Evolutionary conservation across 1,140 invertebrate genomes (phyloP).

Genomic region (Drosophila dunni): DNA sequence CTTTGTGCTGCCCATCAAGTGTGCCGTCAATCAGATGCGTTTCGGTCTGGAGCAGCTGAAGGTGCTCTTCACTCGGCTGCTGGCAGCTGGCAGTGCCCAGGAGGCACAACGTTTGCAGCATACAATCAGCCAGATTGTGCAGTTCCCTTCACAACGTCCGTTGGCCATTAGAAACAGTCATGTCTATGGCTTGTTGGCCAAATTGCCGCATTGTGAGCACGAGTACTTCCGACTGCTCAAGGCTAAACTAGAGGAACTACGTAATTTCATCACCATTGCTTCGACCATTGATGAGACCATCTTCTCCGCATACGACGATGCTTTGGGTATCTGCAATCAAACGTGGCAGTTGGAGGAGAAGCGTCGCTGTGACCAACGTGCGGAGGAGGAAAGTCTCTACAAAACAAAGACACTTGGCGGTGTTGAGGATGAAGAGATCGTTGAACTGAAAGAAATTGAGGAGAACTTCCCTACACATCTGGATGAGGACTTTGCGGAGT

Average conservation of each 20-base stretch:
- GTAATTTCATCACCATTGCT: conserved; percentile 81
- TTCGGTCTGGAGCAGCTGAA: conserved; percentile 73
- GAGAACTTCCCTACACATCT: conserved; percentile 91
- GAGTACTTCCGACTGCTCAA: conserved; percentile 86
- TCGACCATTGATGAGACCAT: conserved; percentile 83
- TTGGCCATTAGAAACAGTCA: conserved; percentile 53
- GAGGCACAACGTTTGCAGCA: conserved; percentile 50
- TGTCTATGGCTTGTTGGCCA: conserved; percentile 62
- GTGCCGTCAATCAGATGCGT: conserved; percentile 63
- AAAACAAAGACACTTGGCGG: conserved; percentile 89
- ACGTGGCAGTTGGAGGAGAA: conserved; percentile 92
- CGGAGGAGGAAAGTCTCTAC: conserved; percentile 93
- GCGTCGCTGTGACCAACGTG: conserved; percentile 88
- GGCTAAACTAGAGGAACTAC: conserved; percentile 88
- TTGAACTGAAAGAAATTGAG: conserved; percentile 89
- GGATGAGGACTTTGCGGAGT: conserved; percentile 89
- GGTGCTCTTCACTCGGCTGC: conserved; percentile 50
- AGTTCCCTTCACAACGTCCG: conserved; percentile 63
- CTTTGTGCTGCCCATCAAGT: conserved; percentile 76
- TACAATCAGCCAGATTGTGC: conserved; percentile 60
- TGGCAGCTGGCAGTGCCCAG: conserved; percentile 52
- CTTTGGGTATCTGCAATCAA: conserved; percentile 86
- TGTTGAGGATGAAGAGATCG: conserved; percentile 90
- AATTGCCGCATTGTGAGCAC: conserved; percentile 63
- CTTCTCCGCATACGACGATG: conserved; percentile 85